Evolutionary conservation across 2,797 vertebrate genomes (phyloP).

Genomic region (Enteromius anoplus): DNA sequence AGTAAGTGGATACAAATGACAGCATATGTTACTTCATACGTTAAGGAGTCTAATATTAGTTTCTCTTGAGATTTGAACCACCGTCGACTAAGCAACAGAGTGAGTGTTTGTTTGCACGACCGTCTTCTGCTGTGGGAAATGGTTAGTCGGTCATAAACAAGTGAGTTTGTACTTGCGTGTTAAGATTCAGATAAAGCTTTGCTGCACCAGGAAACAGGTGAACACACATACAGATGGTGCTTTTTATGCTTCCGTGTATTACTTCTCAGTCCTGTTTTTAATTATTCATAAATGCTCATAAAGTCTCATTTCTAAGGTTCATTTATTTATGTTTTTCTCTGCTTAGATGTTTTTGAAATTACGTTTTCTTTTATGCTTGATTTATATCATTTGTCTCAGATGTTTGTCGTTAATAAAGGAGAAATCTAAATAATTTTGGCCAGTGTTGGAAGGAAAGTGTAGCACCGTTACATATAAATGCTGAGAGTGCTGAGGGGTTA

Average conservation of each 20-base stretch:
- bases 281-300: neutral
- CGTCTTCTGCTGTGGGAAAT: slow-evolving; percentile 45
- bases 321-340: neutral
- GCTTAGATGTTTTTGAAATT: neutral
- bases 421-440: neutral
- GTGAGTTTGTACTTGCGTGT: slow-evolving; percentile 42
- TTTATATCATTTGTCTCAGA: neutral
- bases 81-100: slow-evolving; percentile 44
- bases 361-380: neutral
- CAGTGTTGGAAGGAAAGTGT: neutral
- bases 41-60: slow-evolving; percentile 11
- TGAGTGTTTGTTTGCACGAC: slow-evolving; percentile 47
- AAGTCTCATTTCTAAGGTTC: neutral
- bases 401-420: neutral
- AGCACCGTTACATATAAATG: neutral
- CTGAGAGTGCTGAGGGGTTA: too few species aligned
- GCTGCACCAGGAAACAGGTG: slow-evolving; percentile 51
- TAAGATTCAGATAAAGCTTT: slow-evolving; percentile 43
- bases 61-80: slow-evolving; percentile 32
- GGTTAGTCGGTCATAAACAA: slow-evolving; percentile 43
- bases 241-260: slow-evolving; percentile 18
- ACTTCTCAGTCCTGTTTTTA: neutral
- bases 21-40: slow-evolving; percentile 21
- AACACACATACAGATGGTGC: slow-evolving; percentile 31
- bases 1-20: slow-evolving; percentile 6